Conservation (phyloP, 1,140 invertebrate genomes). For the Paraescarpia echinospica region DNA sequence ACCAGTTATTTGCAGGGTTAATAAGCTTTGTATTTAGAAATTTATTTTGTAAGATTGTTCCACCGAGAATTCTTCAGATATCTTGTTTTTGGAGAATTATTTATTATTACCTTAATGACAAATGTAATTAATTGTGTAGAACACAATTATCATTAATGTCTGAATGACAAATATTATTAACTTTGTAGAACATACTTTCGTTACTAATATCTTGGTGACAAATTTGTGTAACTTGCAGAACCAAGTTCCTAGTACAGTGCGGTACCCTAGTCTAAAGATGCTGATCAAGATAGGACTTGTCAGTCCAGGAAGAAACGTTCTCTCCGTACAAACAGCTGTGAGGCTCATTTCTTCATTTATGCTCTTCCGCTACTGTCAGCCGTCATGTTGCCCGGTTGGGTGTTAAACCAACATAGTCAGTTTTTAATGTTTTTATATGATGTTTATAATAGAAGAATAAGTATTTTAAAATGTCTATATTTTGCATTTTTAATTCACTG, state of each 20-base stretch:
- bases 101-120: neutral
- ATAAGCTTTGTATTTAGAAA: neutral
- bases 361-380: neutral
- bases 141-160: neutral
- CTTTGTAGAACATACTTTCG: neutral
- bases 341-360: neutral
- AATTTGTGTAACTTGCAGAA: neutral
- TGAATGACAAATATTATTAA: neutral
- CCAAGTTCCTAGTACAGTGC: neutral
- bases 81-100: neutral
- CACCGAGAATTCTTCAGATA: neutral
- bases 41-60: neutral
- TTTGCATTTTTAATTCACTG: too few relatives aligned
- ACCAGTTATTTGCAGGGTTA: neutral
- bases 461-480: too few relatives aligned
- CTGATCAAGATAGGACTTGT: neutral
- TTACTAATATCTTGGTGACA: neutral
- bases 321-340: neutral
- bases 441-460: too few relatives aligned
- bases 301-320: neutral
- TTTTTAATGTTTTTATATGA: too few relatives aligned
- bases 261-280: neutral
- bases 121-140: neutral
- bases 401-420: too few relatives aligned
- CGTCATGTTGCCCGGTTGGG: neutral